Conservation (phyloP, 2,113 vertebrate genomes). For the Caracal caracal region DNA sequence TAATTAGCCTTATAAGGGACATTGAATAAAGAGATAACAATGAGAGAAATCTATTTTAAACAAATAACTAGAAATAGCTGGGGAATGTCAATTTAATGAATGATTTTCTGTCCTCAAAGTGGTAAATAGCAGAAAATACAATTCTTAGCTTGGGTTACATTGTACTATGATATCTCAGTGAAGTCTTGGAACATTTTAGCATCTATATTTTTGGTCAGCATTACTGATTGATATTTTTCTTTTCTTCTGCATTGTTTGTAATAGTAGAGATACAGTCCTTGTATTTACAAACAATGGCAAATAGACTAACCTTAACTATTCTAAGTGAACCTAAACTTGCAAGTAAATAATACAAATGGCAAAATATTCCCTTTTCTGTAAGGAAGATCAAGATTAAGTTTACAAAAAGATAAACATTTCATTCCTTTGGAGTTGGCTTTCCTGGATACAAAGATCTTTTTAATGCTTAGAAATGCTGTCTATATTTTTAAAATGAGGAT, state of each 20-base stretch:
- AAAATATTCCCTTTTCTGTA: background rate
- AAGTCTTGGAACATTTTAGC: background rate
- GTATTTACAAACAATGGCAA: background rate
- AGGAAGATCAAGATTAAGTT: background rate
- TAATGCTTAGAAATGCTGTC: conserved; percentile 5
- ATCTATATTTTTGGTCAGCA: background rate
- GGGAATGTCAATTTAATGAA: background rate
- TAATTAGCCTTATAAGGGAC: background rate
- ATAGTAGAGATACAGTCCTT: background rate
- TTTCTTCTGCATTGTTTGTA: background rate
- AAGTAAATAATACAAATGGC: background rate
- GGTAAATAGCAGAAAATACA: background rate
- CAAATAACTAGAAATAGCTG: background rate
- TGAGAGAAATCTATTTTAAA: background rate
- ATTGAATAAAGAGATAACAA: background rate
- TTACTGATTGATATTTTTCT: background rate
- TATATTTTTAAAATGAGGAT: background rate
- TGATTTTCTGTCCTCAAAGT: background rate
- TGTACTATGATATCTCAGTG: background rate
- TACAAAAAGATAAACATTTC: background rate
- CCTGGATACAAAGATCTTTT: background rate
- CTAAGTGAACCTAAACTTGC: background rate
- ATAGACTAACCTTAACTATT: background rate
- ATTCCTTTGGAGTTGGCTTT: conserved; percentile 5
- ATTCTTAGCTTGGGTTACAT: background rate